Conservation (phyloP, 2,888 invertebrate genomes). For the Gortyna flavago region DNA sequence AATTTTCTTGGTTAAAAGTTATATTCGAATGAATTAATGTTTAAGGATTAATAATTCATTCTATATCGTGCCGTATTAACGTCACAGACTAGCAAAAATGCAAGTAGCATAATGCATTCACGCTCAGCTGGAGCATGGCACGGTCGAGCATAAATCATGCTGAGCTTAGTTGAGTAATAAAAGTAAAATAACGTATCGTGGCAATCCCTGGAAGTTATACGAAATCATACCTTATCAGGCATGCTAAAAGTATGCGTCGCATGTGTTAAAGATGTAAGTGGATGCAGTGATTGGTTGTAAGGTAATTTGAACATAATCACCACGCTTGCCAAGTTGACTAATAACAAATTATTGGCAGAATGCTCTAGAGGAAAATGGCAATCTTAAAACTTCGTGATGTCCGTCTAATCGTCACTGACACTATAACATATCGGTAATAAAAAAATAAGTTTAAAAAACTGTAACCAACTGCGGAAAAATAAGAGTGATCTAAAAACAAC, state of each 20-base stretch:
- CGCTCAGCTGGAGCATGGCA: too few relatives aligned
- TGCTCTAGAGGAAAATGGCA: too few relatives aligned
- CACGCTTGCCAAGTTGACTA: background rate
- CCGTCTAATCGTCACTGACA: too few relatives aligned
- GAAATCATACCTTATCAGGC: too few relatives aligned
- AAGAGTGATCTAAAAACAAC: too few relatives aligned
- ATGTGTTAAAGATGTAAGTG: background rate
- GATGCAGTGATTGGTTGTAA: background rate
- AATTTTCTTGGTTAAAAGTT: background rate
- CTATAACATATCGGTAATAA: too few relatives aligned
- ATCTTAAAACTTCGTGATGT: too few relatives aligned
- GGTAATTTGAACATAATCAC: background rate
- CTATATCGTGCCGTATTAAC: background rate
- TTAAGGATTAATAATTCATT: background rate
- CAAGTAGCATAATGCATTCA: background rate
- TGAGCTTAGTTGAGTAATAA: conserved; percentile 4
- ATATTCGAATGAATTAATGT: background rate
- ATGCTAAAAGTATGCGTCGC: background rate
- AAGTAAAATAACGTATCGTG: background rate
- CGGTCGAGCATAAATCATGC: background rate
- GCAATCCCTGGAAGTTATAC: background rate
- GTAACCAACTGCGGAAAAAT: too few relatives aligned
- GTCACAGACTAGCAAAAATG: background rate
- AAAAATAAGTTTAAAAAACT: too few relatives aligned
- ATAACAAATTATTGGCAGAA: background rate